Base-by-base conservation (phyloP, 2,888 invertebrate genomes). In the Agriotes lineatus region DNA sequence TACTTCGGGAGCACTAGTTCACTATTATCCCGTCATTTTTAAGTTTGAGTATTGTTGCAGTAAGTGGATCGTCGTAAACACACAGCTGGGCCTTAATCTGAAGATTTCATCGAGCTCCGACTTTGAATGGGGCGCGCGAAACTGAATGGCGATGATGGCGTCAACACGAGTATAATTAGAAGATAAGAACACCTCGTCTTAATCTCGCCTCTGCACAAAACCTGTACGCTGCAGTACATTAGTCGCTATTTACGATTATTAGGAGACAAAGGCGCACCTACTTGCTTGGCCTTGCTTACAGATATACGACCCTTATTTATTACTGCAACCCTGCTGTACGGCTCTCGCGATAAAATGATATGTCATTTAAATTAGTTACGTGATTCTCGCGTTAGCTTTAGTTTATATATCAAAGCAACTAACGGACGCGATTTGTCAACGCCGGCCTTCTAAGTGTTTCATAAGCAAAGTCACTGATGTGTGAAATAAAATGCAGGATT, bases 171-270 rank as follows among this genome's bases (percentile, higher is more conserved):
- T 54, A 63, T 70, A 70, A 70, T 67, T 70, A 70, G 44, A 74
- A 78, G 80, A 82, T 81, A 82, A 79, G 77, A 75, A 74, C 77
- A 77, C 76, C 77, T 37, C 35, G 79, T 79, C 80, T 81, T 82
- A 80, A 82, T 82, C 81, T 81, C 71, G 71, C 59, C 71, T 72
- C 75, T 77, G 75, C 75, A 78, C 81, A 83, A 83, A 82, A 82
- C 80, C 77, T 76, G 71, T 71, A 74, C 16, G 80, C 80, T 78
- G 77, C 75, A 72, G 74, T 75, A 79, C 80, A 81, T 82, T 81
- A 81, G 78, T 73, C 77, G 74, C 79, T 81, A 82, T 82, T 82
- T 82, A 83, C 81, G 81, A 82, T 74, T 76, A 77, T 75, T 76
- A 75, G 73, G 74, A 73, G 56, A 69, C 73, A 70, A 73, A 69